Evolutionary conservation across 2,888 invertebrate genomes (phyloP), one percentile per base, ranked within the genome.

Genomic region (Dolomedes plantarius): DNA sequence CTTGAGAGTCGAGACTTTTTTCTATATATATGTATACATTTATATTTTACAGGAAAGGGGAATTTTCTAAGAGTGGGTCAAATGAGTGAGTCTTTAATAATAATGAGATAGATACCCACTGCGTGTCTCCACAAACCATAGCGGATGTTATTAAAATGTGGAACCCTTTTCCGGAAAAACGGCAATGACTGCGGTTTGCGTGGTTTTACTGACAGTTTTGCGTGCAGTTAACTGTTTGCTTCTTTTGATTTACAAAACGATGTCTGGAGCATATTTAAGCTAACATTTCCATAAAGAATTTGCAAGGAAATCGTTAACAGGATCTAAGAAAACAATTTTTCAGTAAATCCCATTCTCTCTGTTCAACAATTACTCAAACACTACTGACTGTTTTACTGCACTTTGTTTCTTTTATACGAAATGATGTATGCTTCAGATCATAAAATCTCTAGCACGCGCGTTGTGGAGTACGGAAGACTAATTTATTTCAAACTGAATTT

Each of bases 81-180:
- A 78, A 78, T 64, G 23, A 50, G 16, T n/a, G n/a, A 71, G 71
- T 72, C 79, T 79, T 79, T 79, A 79, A 79, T 79, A 79, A 71
- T 72, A 79, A 79, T 65, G 39, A 28, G 29, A 78, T 36, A 39
- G 56, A 71, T 62, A 78, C 9, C n/a, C n/a, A 9, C 56, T 62
- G 78, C 78, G 69, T 78, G 78, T 78, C 19, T 46, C 19, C 19
- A 31, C 72, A 72, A 41, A 64, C 71, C 29, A 79, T 27, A 41
- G 56, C 62, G 79, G 71, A 64, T 64, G 56, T 77, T 68, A 77
- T 71, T 62, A 62, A 69, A 39, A 41, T 71, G 32, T n/a, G 27
- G 28, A 62, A 28, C 9, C 28, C 62, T 62, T 62, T 67, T 76
- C 67, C 67, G 23, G 46, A 23, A 75, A 56, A 62, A 28, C 16